Conservation (phyloP, 2,113 vertebrate genomes). For the Aegithalos caudatus region DNA sequence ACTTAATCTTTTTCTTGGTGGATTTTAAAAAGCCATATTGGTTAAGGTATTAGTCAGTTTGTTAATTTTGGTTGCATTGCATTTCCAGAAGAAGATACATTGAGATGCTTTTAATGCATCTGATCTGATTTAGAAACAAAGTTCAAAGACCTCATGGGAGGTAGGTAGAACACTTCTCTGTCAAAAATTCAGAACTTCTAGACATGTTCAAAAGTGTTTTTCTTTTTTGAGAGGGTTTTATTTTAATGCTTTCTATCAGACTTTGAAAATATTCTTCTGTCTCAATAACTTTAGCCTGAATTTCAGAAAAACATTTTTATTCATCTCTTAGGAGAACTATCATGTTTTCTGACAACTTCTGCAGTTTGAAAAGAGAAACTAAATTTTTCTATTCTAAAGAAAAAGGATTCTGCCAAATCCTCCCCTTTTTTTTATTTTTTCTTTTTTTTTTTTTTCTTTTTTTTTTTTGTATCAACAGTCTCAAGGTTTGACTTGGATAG, state of each 20-base stretch:
- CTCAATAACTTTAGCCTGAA: background rate
- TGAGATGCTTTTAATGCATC: background rate
- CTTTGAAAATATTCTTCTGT: background rate
- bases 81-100: background rate
- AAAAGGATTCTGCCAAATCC: background rate
- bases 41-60: background rate
- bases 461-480: background rate
- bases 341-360: background rate
- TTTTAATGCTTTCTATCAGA: background rate
- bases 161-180: background rate
- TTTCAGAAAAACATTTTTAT: background rate
- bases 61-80: background rate
- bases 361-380: background rate
- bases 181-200: background rate
- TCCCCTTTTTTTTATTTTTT: background rate
- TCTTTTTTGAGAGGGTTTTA: background rate
- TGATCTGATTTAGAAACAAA: background rate
- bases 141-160: background rate
- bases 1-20: background rate
- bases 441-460: background rate
- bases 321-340: background rate
- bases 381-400: background rate
- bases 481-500: conserved; percentile 25
- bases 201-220: background rate
- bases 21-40: background rate